A percentile compares a stretch with the other conserved stretches of the same genome.
phyloP scores from a whole-genome alignment of 1,140 invertebrate species.

The Radopholus similis region DNA sequence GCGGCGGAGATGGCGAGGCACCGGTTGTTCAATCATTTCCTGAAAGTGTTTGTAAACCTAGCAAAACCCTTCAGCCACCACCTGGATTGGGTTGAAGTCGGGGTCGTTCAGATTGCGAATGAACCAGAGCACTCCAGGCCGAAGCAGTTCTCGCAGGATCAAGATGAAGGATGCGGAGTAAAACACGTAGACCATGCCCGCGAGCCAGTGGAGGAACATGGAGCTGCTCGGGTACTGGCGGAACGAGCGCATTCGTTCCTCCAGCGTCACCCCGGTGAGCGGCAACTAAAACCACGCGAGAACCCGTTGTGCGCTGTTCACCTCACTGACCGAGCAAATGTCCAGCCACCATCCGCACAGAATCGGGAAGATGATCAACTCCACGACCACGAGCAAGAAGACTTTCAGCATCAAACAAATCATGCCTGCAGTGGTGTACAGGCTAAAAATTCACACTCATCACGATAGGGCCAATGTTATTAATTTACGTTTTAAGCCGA shows the following conservation, averaged over 20 bases:
- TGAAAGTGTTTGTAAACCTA: slow-evolving; percentile 18
- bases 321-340: slow-evolving; percentile 79
- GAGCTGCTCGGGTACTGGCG: slow-evolving; percentile 83
- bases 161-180: slow-evolving; percentile 97
- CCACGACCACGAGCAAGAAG: slow-evolving; percentile 81
- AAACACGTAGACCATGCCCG: slow-evolving; percentile 99
- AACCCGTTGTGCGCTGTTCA: no score
- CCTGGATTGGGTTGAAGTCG: slow-evolving; percentile 84
- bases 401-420: slow-evolving; percentile 95
- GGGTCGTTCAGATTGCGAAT: slow-evolving; percentile 91
- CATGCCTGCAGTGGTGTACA: slow-evolving; percentile 79
- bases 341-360: slow-evolving; percentile 99
- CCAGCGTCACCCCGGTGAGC: slow-evolving; percentile 57
- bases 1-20: slow-evolving; percentile 80
- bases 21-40: slow-evolving; percentile 93
- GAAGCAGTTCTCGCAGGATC: slow-evolving; percentile 81
- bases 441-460: slow-evolving; percentile 29
- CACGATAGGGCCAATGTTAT: neutral
- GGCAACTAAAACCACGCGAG: slow-evolving; percentile 25
- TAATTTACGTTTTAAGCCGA: slow-evolving; percentile 69
- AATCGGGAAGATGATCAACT: slow-evolving; percentile 91
- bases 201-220: slow-evolving; percentile 96
- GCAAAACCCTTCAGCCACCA: no score
- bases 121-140: slow-evolving; percentile 57
- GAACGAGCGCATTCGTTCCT: slow-evolving; percentile 76